Conservation (phyloP, 30 jellyfish, hydroid and myxozoan species). For the Turritopsis rubra region DNA sequence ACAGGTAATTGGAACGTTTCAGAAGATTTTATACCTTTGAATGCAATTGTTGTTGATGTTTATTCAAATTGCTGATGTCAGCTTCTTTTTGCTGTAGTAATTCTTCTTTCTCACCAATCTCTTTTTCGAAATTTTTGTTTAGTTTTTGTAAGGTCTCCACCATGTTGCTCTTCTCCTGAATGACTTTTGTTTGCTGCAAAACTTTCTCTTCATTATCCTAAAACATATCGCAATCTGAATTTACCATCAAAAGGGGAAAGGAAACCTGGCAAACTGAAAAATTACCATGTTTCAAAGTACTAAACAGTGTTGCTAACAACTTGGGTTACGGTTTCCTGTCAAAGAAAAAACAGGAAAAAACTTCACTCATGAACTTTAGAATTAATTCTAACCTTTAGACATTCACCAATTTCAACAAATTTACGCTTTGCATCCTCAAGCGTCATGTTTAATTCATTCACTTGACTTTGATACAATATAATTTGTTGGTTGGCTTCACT, state of each 20-base stretch:
- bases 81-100: not conserved
- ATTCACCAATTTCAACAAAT: conserved; percentile 9
- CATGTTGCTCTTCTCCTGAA: conserved; percentile 2
- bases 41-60: not conserved
- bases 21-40: not conserved
- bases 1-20: no score
- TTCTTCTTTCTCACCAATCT: not conserved
- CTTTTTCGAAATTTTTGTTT: conserved; percentile 1
- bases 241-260: not conserved
- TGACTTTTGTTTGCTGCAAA: not conserved
- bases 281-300: no score
- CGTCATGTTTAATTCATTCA: conserved; percentile 35
- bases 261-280: no score
- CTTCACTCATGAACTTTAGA: no score
- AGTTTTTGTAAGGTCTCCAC: not conserved
- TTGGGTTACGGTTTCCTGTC: no score
- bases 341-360: not conserved
- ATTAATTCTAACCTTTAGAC: not conserved
- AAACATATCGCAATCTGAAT: not conserved
- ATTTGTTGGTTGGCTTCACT: conserved; percentile 24
- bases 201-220: not conserved
- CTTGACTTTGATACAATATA: conserved; percentile 33
- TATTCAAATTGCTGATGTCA: not conserved
- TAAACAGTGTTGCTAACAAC: no score
- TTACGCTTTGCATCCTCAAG: conserved; percentile 42